A percentile compares a stretch with the other conserved stretches of the same genome.
Conservation (phyloP, 35 echinoderm and acorn worm species). For the Hemicentrotus pulcherrimus region DNA sequence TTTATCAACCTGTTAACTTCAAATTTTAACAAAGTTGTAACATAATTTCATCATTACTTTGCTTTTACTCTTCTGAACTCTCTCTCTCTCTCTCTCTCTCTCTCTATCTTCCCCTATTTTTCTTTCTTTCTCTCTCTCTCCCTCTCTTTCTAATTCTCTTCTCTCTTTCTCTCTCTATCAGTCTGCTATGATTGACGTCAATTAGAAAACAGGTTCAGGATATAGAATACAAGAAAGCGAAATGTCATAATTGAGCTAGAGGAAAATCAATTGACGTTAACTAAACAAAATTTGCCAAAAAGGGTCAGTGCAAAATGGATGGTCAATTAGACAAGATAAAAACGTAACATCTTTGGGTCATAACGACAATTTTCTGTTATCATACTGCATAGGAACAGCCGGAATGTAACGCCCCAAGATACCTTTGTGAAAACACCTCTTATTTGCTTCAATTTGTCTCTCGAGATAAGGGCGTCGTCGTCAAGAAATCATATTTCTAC, state of each 20-base stretch:
- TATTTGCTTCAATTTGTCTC: not conserved
- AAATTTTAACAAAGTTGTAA: no score
- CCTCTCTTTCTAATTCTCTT: not conserved
- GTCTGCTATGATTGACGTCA: not conserved
- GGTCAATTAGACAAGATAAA: conserved; percentile 36
- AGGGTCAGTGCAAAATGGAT: conserved; percentile 21
- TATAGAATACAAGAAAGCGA: not conserved
- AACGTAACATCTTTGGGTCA: conserved; percentile 33
- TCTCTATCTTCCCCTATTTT: no score
- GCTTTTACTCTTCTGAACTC: no score
- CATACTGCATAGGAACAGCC: not conserved
- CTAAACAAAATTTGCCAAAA: conserved; percentile 35
- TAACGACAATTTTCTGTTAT: not conserved
- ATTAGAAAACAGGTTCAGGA: not conserved
- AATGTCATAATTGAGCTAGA: conserved; percentile 17
- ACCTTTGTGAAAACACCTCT: not conserved
- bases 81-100: no score
- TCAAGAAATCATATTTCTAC: conserved; percentile 5
- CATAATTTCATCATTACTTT: no score
- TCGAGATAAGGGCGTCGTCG: not conserved
- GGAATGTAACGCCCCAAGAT: not conserved
- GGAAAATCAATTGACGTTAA: conserved; percentile 37
- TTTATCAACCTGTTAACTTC: no score
- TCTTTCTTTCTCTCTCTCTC: no score
- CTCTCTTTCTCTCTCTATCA: not conserved